Percentiles rank a stretch among this genome's conserved stretches.
Conservation (phyloP, 1,140 invertebrate genomes). For the Goniozus legneri region DNA sequence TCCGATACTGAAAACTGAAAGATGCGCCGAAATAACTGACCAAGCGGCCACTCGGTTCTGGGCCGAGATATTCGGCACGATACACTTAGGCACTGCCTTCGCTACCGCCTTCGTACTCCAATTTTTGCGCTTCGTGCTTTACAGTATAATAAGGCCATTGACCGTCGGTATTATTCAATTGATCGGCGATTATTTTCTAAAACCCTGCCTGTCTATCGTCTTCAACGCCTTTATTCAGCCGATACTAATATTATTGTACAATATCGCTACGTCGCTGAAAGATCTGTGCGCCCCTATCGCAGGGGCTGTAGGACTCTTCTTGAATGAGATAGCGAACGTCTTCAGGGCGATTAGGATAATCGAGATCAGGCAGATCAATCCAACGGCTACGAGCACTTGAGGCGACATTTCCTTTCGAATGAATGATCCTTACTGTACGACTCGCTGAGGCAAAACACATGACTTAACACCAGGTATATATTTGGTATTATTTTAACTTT, state of each 20-base stretch:
- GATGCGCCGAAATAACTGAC: constrained; percentile 59
- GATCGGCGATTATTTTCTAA: constrained; percentile 64
- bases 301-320: constrained; percentile 52
- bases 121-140: constrained; percentile 56
- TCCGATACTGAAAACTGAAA: constrained; percentile 57
- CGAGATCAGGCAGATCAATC: constrained; percentile 38
- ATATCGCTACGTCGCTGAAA: constrained; percentile 59
- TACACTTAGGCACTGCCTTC: constrained; percentile 61
- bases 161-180: constrained; percentile 61
- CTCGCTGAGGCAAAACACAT: neutral
- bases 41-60: constrained; percentile 61
- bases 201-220: constrained; percentile 61
- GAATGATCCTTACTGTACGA: too few relatives aligned
- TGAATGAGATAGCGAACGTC: constrained; percentile 50
- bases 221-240: constrained; percentile 67
- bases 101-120: constrained; percentile 62
- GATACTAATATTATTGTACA: constrained; percentile 60
- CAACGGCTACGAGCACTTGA: constrained; percentile 23
- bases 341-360: constrained; percentile 53
- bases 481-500: constrained; percentile 51
- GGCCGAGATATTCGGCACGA: constrained; percentile 63
- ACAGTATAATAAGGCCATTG: constrained; percentile 58
- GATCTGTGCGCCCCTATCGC: constrained; percentile 63
- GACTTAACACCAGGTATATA: constrained; percentile 50
- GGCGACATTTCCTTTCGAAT: too few relatives aligned